Base-by-base conservation (phyloP, 2,888 invertebrate species). In the Lycocerus yunnanus region DNA sequence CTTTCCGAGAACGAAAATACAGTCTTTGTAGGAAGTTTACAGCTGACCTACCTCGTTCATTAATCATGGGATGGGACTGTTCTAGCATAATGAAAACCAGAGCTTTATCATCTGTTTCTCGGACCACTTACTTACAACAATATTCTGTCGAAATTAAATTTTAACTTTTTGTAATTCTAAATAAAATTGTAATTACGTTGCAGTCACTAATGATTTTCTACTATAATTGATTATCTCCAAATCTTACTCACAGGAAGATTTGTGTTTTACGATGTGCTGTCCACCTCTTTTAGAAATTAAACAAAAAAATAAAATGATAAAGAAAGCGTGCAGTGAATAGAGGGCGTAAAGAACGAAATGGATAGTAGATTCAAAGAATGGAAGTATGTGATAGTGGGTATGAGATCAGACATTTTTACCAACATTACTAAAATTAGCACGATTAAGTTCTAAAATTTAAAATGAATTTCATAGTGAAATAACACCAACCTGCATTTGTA, bases 81-180 rank as follows among this genome's bases (percentile, higher is more conserved):
- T 80, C 78, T 77, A 77, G 79, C 77, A 79, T 82, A 83, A 84
- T 83, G 84, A 82, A 84, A 83, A 82, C 81, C 80, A 77, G 79
- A 80, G 80, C 81, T 82, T 82, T 83, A 83, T 83, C 83, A 82
- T 82, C 82, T 82, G 82, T 80, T 82, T 83, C 80, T 81, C 82
- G 81, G 82, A 76, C 81, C 82, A 81, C 80, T 83, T 81, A 79
- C 79, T 80, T 79, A 75, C 81, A 80, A 83, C 82, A 82, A 82
- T 81, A 82, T 82, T 82, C 80, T 78, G 78, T 78, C 71, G 77
- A 80, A 82, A 81, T 81, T 81, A 78, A 67, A 75, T 76, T 78
- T 77, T 68, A 76, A 76, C 77, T 72, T 73, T 72, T 70, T 63
- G 13, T 20, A 74, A 74, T 71, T 68, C 20, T 74, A 74, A 74